Base-by-base conservation (phyloP, 2,113 vertebrate species). In the Bufo gargarizans region DNA sequence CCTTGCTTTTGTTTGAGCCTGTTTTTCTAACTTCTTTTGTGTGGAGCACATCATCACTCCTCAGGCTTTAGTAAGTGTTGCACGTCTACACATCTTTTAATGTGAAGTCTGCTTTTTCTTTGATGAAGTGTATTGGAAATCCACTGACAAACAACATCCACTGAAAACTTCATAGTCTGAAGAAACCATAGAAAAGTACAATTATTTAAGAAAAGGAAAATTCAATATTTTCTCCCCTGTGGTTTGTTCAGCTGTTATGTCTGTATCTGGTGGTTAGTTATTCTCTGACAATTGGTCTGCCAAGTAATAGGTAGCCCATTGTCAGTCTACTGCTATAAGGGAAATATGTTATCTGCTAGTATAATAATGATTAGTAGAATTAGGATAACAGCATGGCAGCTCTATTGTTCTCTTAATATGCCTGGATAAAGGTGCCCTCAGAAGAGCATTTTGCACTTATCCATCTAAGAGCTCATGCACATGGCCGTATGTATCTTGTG, bases 21-120 rank as follows among this genome's bases (percentile, higher is more conserved):
- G 74, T 58, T 79, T 58, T 56, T 79, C 0, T 55, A 16, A 59
- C 78, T 59, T 58, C 53, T 58, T 79, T 79, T 79, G 77, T 79
- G 55, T 16, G 6, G 16, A 16, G 53, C 7, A 58, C 77, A 79
- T 56, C 77, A 22, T 58, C 11, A 16, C 58, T 79, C 77, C n/a
- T 14, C 50, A 3, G 11, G 20, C 77, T 53, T 78, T 78, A 50
- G 19, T 78, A 22, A 78, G 14, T 77, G 49, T 33, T 58, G 11
- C 53, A 79, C 50, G 33, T 79, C 3, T 33, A 79, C n/a, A 33
- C 50, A 79, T 55, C 53, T 79, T 79, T 33, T 22, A 0, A 56
- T 56, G 13, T 58, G 22, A 79, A 79, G 33, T 33, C 20, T n/a
- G 10, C n/a, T 78, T 78, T 55, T 55, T 78, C 19, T 77, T 50